Base-by-base conservation (phyloP, 2,888 invertebrate genomes). In the Odontomyia ornata region DNA sequence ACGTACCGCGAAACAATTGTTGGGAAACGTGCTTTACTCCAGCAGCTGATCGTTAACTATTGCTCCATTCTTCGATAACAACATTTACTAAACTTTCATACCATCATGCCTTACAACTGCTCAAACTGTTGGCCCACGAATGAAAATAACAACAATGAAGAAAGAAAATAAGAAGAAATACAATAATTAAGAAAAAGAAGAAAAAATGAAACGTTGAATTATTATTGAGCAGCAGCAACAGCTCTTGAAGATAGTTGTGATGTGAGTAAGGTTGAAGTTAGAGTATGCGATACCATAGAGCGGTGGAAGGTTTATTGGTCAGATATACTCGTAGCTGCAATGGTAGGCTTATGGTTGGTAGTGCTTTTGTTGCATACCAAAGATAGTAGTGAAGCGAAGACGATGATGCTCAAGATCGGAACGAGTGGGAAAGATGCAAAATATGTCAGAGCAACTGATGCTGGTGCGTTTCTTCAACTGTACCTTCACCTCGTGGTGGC, bases 391-490 rank as follows among this genome's bases (percentile, higher is more conserved):
- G 13, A n/a, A 28, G 28, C 18, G 36, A 9, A 5, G 36, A 36
- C 3, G 36, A 36, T 9, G 36, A 30, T n/a, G 30, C 28, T 64
- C 15, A 15, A 21, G 30, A 11, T n/a, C 4, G 23, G 25, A 30
- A 64, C 11, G 28, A 64, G 64, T 27, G 30, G 64, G 64, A 30
- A 30, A 71, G 25, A 71, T 23, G 47, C 46, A 47, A 71, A 71
- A 71, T 46, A 71, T 71, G 71, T 71, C 52, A 71, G 36, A 36
- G 64, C 64, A 64, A 25, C 71, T 36, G 36, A 36, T 11, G 67
- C 67, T 47, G 71, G 71, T 47, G 52, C 52, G 18, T 71, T 71
- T 36, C 36, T 52, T 71, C 71, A 71, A 71, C 52, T 71, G 47
- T 71, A 47, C 71, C 71, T 71, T 47, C 52, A 46, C 52, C 46